Evolutionary conservation across 2,888 invertebrate species (phyloP), one percentile per base, ranked within the genome.

Genomic region (Autographa pulchrina): DNA sequence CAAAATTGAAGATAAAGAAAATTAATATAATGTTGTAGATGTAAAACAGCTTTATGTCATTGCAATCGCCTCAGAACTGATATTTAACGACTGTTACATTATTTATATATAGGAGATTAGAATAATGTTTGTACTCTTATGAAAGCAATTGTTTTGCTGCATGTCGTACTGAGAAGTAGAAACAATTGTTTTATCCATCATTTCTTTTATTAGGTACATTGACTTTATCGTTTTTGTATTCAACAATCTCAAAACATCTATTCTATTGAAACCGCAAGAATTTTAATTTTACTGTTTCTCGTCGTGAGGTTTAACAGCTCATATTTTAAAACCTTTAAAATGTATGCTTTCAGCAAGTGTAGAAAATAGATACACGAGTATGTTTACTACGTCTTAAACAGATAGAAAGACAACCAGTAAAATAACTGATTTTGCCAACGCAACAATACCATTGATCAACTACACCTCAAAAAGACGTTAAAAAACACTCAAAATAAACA

Each of bases 41-140:
- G 87, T 78, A 88, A 88, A 90, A 86, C 90, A 91, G 90, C 91
- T 92, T 91, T 92, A 88, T 93, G 92, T 92, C 92, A 92, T 87
- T 92, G 92, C 92, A 92, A 93, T 91, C 89, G 90, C 91, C 89
- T 91, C 88, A 87, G 87, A 91, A 91, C 92, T 93, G 92, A 93
- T 94, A 94, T 93, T 94, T 94, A 93, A 94, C 92, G 92, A 91
- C 91, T 89, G 86, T 84, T 83, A 86, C 84, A 88, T 93, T 92
- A 93, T 93, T 93, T 92, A 93, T 92, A 91, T 91, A 89, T 90
- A 89, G 88, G 85, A 92, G 91, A 93, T 93, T 92, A 92, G 91
- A 93, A 92, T 91, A 90, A 89, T 89, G 88, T 91, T 89, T 86
- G 85, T 89, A 80, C 71, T 81, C 85, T 92, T 91, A 89, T 89